Conservation (phyloP, 1,140 invertebrate species). For the Micrasema longulum region DNA sequence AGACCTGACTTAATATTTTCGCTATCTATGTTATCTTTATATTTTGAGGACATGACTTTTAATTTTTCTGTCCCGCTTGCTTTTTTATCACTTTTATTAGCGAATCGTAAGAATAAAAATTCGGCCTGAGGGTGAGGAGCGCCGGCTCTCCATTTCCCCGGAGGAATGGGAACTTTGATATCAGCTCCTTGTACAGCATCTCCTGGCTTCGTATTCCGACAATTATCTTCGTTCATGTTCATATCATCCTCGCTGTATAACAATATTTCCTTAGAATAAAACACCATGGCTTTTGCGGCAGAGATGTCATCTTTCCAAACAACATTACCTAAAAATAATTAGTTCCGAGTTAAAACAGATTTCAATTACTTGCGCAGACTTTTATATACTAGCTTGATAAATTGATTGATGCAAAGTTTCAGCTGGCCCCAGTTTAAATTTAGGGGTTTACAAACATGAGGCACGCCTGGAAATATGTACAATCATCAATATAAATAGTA, state of each 20-base stretch:
- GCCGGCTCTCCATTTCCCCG: constrained; percentile 47
- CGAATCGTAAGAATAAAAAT: constrained; percentile 50
- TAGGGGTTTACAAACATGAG: too few relatives aligned
- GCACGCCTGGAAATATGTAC: too few relatives aligned
- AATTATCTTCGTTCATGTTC: constrained; percentile 12
- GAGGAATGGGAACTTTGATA: constrained; percentile 35
- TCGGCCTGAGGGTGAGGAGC: constrained; percentile 48
- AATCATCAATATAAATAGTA: too few relatives aligned
- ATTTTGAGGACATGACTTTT: constrained; percentile 51
- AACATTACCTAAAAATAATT: constrained; percentile 49
- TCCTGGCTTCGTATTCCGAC: constrained; percentile 12
- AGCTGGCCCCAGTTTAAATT: too few relatives aligned
- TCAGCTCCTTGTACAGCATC: constrained; percentile 19
- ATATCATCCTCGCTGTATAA: constrained; percentile 20
- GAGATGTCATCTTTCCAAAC: constrained; percentile 53
- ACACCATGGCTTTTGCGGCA: constrained; percentile 52
- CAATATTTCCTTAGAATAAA: constrained; percentile 48
- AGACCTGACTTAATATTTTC: constrained; percentile 35
- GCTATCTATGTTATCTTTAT: constrained; percentile 24
- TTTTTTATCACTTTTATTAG: constrained; percentile 53
- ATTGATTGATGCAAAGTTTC: too few relatives aligned
- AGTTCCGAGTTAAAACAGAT: neutral
- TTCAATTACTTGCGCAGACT: neutral
- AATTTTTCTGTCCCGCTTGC: constrained; percentile 41
- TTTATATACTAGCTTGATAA: neutral